Evolutionary conservation across 2,113 vertebrate genomes (phyloP), one percentile per base, ranked within the genome.

Genomic region (Muntiacus muntjak): DNA sequence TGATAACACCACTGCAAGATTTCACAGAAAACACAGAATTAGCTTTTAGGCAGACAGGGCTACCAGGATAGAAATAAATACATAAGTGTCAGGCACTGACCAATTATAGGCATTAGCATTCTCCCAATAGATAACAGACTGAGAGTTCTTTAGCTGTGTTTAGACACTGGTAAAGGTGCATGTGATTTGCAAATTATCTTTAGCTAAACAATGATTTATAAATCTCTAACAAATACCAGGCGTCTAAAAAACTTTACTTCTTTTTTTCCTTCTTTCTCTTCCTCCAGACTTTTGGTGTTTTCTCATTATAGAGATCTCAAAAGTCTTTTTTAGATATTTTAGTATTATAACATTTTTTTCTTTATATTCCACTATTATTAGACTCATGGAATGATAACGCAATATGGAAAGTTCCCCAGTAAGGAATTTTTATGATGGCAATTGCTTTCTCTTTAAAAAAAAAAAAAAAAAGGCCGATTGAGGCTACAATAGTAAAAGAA

Each of bases 1-100:
- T 99, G 99, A 99, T 99, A 99, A 98, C 99, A 99, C 99, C 99
- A 99, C 99, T 99, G 99, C 96, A 98, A 98, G 98, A 98, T 98
- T 98, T 97, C 98, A 99, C 94, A 98, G 90, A 98, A 97, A 87
- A 87, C 97, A 97, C 47, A 98, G 76, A 98, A 98, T 99, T 98
- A 99, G 98, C 91, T 98, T 98, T 97, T 94, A 96, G 97, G 97
- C 91, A 98, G 97, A 98, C 94, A 98, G 71, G 98, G 33, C 95
- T 98, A 98, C 98, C 98, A 98, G 79, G 94, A 98, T 54, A 98
- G 85, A 98, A 98, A 98, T 96, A 98, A 98, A 98, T 96, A 98
- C 81, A 98, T 21, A 98, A 97, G 79, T 84, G 95, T 98, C 97
- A 98, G 89, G 86, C 96, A 98, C 98, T 97, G 98, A 98, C 98